Base-by-base conservation (phyloP, 92 coral and sea anemone species). In the Porites evermanni region DNA sequence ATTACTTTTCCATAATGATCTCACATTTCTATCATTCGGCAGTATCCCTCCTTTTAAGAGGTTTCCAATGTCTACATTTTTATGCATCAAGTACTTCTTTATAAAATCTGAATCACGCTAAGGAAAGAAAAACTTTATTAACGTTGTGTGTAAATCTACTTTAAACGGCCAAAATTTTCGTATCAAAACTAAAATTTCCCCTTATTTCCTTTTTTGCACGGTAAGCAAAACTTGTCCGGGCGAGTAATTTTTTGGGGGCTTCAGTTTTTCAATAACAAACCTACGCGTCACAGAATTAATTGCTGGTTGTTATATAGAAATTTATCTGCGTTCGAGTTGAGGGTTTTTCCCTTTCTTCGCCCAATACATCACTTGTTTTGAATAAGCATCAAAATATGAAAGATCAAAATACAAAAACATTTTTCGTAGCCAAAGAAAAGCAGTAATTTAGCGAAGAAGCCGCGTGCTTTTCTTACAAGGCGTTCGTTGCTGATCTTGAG, bases 401-500 rank as follows among this genome's bases (percentile, higher is more conserved):
- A 44, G 52, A 6, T 13, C 19, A 3, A 51, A 10, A 4, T 38
- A 38, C 47, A 4, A 38, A 38, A 38, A 38, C 47, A 38, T 4
- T 38, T 38, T 38, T 38, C 5, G 6, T 38, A 38, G 47, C 47
- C 20, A 53, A 51, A 10, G 64, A 2, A 32, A 72, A 19, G 10
- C 18, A 12, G 60, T 60, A 29, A 3, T 7, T 13, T 0, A 7
- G 12, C 51, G 12, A 5, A 17, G 23, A 63, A 18, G 65, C 3
- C 6, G 1, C 60, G 50, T 26, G 4, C 32, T n/a, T 12, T 61
- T 44, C 44, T 63, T 16, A 20, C 80, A 61, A 83, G 87, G 87
- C 87, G 80, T 83, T 73, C 80, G 72, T 47, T 19, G 54, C 80
- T 56, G 23, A 53, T 56, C 11, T 12, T 53, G 80, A 83, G 87